Base-by-base conservation (phyloP, 1,140 invertebrate genomes). In the Penaeus vannamei region DNA sequence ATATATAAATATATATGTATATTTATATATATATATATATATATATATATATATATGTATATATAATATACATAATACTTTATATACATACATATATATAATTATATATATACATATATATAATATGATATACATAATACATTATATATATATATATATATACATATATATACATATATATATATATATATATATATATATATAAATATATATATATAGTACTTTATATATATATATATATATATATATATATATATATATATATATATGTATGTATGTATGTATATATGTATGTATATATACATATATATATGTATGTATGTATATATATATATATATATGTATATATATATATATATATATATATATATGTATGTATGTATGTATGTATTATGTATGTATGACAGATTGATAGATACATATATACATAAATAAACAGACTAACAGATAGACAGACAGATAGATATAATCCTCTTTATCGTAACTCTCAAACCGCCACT, bases 211-310 rank as follows among this genome's bases (percentile, higher is more conserved):
- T 5, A 29, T 29, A 29, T 26, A 29, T 32, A 32, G 2, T 23
- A 7, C 32, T 20, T 32, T 32, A 76, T 14, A 76, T 76, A 76
- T 76, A 76, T 76, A 76, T 76, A 76, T 76, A 76, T 76, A 76
- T 76, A 76, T 76, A 76, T 76, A 76, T 76, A 76, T 76, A 76
- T 29, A 76, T 76, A 72, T 76, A 29, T 76, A 76, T 76, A 29
- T 76, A 76, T 76, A 76, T 76, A 76, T 76, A 76, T 76, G 32
- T 76, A 76, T 76, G 32, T 76, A 22, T 76, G 3, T 76, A 76
- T 76, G 32, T 76, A 76, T 76, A 76, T 76, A 76, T 76, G 32
- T 76, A 76, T 76, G 32, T 76, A 76, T 76, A 76, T 76, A 76
- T 76, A 76, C 32, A 32, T 76, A 32, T 29, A 32, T 29, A 0